Conservation (phyloP, 2,888 invertebrate genomes). For the Willowsia nigromaculata region DNA sequence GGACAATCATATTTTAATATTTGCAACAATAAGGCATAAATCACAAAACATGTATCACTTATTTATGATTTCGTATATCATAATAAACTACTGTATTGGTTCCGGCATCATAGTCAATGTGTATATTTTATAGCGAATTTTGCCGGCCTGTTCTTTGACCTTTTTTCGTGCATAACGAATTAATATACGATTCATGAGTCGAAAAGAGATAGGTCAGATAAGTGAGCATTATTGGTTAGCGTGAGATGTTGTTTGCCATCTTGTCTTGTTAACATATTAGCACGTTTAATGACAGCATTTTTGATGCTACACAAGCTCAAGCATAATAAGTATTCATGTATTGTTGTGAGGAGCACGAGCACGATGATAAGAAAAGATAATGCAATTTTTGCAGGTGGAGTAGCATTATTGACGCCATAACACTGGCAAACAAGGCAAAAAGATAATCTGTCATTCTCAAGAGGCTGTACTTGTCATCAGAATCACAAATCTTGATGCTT, state of each 20-base stretch:
- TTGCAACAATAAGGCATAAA: not conserved
- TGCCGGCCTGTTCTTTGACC: slow-evolving; percentile 4
- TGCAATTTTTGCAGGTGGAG: slow-evolving; percentile 21
- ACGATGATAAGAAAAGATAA: slow-evolving; percentile 49
- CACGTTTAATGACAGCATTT: slow-evolving; percentile 26
- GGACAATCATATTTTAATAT: not conserved
- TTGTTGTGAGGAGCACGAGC: slow-evolving; percentile 23
- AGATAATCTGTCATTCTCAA: slow-evolving; percentile 47
- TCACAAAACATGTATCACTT: not conserved
- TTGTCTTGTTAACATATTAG: slow-evolving; percentile 46
- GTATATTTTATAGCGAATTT: not conserved
- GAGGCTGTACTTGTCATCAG: slow-evolving; percentile 47
- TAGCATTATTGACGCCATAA: slow-evolving; percentile 2
- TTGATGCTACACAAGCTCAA: not conserved
- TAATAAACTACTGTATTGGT: slow-evolving; percentile 2
- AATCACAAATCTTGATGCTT: slow-evolving; percentile 7
- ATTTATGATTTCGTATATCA: not conserved
- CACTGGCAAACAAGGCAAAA: slow-evolving; percentile 3
- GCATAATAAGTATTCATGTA: not conserved
- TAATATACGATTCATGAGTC: not conserved
- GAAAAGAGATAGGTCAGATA: not conserved
- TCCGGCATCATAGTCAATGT: slow-evolving; percentile 2
- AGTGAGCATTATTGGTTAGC: not conserved
- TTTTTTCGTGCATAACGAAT: not conserved
- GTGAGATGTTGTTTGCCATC: not conserved